Percentiles rank a stretch among this genome's conserved stretches.
Evolutionary conservation across 2,888 invertebrate species (phyloP).

Genomic region (Archips xylosteana): DNA sequence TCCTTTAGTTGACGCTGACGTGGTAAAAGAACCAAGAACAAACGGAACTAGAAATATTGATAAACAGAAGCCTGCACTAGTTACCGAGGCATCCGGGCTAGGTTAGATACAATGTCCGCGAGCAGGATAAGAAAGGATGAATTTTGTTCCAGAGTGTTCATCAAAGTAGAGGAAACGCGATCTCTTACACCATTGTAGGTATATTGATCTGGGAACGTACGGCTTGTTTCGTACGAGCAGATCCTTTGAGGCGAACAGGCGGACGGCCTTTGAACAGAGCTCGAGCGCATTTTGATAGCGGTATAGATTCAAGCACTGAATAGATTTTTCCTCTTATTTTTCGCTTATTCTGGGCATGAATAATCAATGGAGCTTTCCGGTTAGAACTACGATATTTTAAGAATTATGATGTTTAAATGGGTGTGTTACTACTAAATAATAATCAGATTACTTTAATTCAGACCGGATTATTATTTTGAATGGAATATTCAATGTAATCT

Average conservation of each 20-base stretch:
- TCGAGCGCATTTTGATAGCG: constrained; percentile 76
- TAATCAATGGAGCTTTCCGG: constrained; percentile 15
- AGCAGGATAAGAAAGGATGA: constrained; percentile 60
- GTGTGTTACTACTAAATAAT: no score
- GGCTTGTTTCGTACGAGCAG: constrained; percentile 67
- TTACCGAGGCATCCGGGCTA: constrained; percentile 7
- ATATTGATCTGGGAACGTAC: constrained; percentile 74
- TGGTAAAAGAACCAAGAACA: not conserved
- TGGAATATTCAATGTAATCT: no score
- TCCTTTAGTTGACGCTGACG: not conserved
- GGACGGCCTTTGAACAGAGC: constrained; percentile 71
- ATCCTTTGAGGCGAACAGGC: constrained; percentile 67
- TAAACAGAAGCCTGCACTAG: not conserved
- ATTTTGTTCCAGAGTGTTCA: constrained; percentile 61
- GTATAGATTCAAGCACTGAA: constrained; percentile 77
- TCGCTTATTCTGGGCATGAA: constrained; percentile 45
- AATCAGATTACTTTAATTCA: no score
- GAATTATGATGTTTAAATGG: no score
- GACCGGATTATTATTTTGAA: no score
- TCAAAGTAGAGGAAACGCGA: constrained; percentile 58
- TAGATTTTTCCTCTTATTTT: constrained; percentile 70
- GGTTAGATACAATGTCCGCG: constrained; percentile 18
- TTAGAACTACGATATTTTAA: not conserved
- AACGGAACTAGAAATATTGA: not conserved
- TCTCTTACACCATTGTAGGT: constrained; percentile 60